phyloP scores from a whole-genome alignment of 1,140 invertebrate genomes.

The Parasteatoda tepidariorum region DNA sequence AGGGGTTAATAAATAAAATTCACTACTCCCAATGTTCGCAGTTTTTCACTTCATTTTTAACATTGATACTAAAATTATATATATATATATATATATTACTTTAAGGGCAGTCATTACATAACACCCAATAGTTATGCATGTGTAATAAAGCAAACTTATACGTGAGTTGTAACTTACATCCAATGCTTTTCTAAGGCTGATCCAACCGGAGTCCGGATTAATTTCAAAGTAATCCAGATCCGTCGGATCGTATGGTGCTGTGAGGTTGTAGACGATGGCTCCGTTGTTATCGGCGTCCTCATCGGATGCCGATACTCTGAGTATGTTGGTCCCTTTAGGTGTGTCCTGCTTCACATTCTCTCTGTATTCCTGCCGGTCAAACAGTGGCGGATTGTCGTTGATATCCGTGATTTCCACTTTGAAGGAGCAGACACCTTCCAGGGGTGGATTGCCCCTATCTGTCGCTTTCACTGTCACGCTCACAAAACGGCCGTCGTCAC shows the following conservation, averaged over 20 bases:
- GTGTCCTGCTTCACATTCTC: conserved; percentile 97
- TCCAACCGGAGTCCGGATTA: conserved; percentile 95
- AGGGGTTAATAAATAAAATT: too few species aligned
- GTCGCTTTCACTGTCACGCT: conserved; percentile 95
- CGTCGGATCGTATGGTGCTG: conserved; percentile 85
- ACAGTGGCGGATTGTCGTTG: conserved; percentile 91
- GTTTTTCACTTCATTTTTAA: too few species aligned
- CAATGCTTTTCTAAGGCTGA: conserved; percentile 90
- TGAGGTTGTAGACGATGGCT: conserved; percentile 75
- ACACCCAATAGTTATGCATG: too few species aligned
- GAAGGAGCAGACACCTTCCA: conserved; percentile 94
- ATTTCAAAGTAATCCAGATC: conserved; percentile 95
- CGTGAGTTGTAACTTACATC: conserved; percentile 73
- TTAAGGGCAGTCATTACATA: too few species aligned
- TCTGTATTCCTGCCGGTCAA: conserved; percentile 95
- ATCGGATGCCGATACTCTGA: conserved; percentile 91
- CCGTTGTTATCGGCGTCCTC: conserved; percentile 96
- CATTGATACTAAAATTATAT: too few species aligned
- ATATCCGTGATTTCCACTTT: conserved; percentile 96
- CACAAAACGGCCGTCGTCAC: conserved; percentile 94
- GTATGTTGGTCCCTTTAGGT: conserved; percentile 91
- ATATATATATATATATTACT: too few species aligned
- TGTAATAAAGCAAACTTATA: too few species aligned
- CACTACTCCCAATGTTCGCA: too few species aligned
- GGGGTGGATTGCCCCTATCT: conserved; percentile 91